These are phyloP conservation scores for Dendrolimus kikuchii DNA, from an alignment of 1,140 invertebrate species.

Conservation along the genomic window DNA sequence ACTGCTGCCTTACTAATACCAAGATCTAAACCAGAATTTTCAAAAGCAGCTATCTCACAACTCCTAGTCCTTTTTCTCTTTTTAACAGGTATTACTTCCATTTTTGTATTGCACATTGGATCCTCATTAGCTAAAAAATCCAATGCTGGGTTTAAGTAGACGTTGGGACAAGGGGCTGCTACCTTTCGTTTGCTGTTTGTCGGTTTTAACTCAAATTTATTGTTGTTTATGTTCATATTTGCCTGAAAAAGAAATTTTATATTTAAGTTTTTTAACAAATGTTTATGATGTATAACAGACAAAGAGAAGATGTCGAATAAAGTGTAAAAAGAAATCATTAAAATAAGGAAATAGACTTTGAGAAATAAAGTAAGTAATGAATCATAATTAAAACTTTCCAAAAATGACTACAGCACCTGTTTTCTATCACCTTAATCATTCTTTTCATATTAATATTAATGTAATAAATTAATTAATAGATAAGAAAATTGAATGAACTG, in stretches of 20 bases:
- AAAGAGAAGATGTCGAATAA: too few relatives aligned
- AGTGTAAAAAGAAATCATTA: too few relatives aligned
- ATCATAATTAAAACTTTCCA: too few relatives aligned
- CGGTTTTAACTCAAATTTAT: constrained; percentile 63
- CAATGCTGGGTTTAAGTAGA: constrained; percentile 61
- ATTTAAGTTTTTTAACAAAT: too few relatives aligned
- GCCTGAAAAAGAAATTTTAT: constrained; percentile 25
- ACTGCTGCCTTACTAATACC: constrained; percentile 52
- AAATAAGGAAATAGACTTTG: too few relatives aligned
- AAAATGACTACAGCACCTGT: too few relatives aligned
- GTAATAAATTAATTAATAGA: too few relatives aligned
- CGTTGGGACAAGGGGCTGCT: constrained; percentile 46
- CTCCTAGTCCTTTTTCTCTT: constrained; percentile 51
- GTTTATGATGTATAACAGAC: too few relatives aligned
- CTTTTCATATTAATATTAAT: too few relatives aligned
- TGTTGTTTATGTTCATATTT: constrained; percentile 64
- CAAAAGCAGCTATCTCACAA: constrained; percentile 53
- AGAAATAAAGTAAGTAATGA: too few relatives aligned
- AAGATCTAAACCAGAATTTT: constrained; percentile 61
- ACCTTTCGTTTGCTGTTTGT: constrained; percentile 52
- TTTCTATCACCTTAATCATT: too few relatives aligned
- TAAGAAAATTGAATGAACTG: too few relatives aligned
- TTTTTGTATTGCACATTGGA: constrained; percentile 64
- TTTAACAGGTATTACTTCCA: constrained; percentile 64
- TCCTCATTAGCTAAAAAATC: constrained; percentile 64